phyloP scores from a whole-genome alignment of 2,888 invertebrate species.

The Tiliacea aurago region DNA sequence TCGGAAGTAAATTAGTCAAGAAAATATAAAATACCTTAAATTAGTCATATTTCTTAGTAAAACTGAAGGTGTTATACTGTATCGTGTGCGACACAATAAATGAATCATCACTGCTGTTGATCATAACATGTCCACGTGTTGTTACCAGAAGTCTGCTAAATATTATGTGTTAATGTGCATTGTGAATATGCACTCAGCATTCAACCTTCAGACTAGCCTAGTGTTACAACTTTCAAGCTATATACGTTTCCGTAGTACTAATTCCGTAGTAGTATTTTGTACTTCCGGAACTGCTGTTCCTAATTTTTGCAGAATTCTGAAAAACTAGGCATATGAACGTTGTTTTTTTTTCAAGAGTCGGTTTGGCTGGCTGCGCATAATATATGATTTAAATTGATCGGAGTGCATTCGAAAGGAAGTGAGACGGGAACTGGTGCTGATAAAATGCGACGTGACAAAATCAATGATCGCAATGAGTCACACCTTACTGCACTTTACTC shows the following conservation, averaged over 20 bases:
- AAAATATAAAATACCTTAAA: conserved; percentile 45
- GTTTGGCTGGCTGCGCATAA: background rate
- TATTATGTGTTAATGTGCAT: conserved; percentile 41
- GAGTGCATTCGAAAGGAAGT: conserved; percentile 66
- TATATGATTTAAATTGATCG: conserved; percentile 59
- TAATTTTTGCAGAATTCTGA: background rate
- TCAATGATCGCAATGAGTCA: conserved; percentile 70
- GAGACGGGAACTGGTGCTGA: conserved; percentile 47
- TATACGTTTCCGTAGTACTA: background rate
- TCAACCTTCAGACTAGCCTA: conserved; percentile 34
- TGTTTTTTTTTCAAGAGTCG: background rate
- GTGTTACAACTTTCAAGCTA: conserved; percentile 38
- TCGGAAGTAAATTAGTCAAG: conserved; percentile 49
- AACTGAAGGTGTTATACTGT: conserved; percentile 46
- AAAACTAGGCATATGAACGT: conserved; percentile 5
- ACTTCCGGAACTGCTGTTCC: conserved; percentile 3
- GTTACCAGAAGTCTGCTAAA: conserved; percentile 41
- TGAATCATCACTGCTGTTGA: conserved; percentile 63
- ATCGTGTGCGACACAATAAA: conserved; percentile 41
- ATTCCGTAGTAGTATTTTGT: background rate
- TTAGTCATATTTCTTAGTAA: conserved; percentile 63
- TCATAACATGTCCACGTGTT: conserved; percentile 43
- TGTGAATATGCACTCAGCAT: conserved; percentile 27
- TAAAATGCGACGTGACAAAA: conserved; percentile 67
- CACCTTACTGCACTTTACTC: conserved; percentile 29